phyloP scores from a whole-genome alignment of 2,113 vertebrate species.

The Nerophis lumbriciformis region DNA sequence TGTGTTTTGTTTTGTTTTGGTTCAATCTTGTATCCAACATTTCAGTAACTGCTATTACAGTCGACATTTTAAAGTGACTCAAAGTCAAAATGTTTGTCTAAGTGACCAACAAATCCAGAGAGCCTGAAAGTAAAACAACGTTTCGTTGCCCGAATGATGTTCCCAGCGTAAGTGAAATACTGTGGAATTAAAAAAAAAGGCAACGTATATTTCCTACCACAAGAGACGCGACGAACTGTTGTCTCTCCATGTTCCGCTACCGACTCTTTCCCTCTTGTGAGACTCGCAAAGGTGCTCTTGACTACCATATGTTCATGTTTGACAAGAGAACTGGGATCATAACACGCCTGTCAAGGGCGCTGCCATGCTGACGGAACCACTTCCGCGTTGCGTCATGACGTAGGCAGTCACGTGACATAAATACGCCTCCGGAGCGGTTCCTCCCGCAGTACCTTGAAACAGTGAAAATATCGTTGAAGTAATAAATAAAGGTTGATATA shows the following conservation, averaged over 20 bases:
- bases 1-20: no score
- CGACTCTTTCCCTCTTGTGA: background rate
- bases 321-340: slow-evolving; percentile 6
- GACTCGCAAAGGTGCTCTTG: no score
- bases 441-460: no score
- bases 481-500: no score
- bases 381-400: slow-evolving; percentile 48
- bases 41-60: no score
- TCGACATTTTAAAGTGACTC: no score
- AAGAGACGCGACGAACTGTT: slow-evolving; percentile 64
- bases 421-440: no score
- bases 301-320: slow-evolving; percentile 2
- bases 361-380: slow-evolving; percentile 59
- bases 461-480: no score
- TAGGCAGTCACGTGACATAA: slow-evolving; percentile 1
- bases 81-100: no score
- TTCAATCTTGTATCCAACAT: no score
- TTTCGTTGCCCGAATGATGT: background rate
- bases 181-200: background rate
- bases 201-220: slow-evolving; percentile 53
- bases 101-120: background rate
- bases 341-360: slow-evolving; percentile 65
- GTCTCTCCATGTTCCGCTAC: slow-evolving; percentile 60
- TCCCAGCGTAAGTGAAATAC: no score
- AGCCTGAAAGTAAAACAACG: background rate